phyloP scores from a whole-genome alignment of 2,113 vertebrate genomes.

The Pelecanoides urinatrix region DNA sequence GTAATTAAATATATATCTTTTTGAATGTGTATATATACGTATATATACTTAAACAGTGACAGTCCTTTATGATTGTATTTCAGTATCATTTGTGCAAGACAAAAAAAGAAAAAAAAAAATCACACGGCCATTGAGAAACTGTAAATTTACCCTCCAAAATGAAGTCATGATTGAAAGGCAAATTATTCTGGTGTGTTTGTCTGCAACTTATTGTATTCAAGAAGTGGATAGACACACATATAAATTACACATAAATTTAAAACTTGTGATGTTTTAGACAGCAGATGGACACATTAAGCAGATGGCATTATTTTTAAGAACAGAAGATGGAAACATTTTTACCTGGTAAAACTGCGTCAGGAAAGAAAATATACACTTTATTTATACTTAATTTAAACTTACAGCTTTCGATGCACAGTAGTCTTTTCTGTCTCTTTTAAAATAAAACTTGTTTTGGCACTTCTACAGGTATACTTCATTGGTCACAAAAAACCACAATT shows the following conservation, averaged over 20 bases:
- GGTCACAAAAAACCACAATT: background rate
- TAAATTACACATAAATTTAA: background rate
- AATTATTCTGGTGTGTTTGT: background rate
- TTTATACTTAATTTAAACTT: background rate
- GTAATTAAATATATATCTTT: background rate
- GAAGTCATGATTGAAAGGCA: background rate
- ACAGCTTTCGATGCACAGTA: background rate
- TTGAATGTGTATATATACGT: background rate
- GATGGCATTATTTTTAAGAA: background rate
- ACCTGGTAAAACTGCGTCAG: background rate
- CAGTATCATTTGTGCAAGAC: background rate
- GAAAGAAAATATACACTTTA: background rate
- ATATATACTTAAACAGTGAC: accelerated
- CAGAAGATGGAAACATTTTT: background rate
- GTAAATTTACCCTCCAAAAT: background rate
- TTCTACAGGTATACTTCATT: background rate
- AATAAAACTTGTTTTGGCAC: background rate
- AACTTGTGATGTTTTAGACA: background rate
- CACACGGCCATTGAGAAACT: background rate
- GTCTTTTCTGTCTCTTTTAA: background rate
- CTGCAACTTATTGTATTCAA: background rate
- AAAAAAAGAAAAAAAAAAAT: background rate
- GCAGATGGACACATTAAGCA: background rate
- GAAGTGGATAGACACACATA: background rate
- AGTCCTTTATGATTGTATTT: background rate